Conservation (phyloP, 2,797 vertebrate genomes). For the Rhabdophis nuchalis region DNA sequence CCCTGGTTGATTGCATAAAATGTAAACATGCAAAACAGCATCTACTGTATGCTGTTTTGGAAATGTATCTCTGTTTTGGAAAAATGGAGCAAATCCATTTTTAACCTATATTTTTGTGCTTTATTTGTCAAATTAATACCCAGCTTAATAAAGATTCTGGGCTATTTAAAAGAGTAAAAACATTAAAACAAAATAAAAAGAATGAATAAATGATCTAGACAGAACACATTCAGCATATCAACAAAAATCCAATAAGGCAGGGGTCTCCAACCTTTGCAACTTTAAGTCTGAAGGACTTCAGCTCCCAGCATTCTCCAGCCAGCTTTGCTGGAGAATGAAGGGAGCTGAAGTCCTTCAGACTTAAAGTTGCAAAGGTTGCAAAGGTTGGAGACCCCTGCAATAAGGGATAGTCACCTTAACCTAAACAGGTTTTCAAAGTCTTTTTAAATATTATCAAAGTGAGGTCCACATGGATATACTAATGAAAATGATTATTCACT, state of each 20-base stretch:
- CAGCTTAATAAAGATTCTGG: neutral
- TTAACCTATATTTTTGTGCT: neutral
- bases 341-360: too few relatives aligned
- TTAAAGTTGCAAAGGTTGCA: too few relatives aligned
- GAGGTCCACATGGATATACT: neutral
- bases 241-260: neutral
- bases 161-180: neutral
- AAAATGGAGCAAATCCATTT: neutral
- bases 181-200: neutral
- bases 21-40: neutral
- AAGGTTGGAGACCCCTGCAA: too few relatives aligned
- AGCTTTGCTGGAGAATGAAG: too few relatives aligned
- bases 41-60: neutral
- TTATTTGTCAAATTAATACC: neutral
- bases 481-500: neutral
- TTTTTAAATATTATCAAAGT: neutral
- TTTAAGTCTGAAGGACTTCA: too few relatives aligned
- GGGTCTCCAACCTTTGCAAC: too few relatives aligned
- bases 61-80: neutral
- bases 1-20: too few relatives aligned
- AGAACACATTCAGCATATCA: neutral
- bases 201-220: neutral
- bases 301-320: too few relatives aligned
- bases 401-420: neutral
- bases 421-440: neutral